Conservation (phyloP, 2,797 vertebrate species). For the Spatula versicolor region DNA sequence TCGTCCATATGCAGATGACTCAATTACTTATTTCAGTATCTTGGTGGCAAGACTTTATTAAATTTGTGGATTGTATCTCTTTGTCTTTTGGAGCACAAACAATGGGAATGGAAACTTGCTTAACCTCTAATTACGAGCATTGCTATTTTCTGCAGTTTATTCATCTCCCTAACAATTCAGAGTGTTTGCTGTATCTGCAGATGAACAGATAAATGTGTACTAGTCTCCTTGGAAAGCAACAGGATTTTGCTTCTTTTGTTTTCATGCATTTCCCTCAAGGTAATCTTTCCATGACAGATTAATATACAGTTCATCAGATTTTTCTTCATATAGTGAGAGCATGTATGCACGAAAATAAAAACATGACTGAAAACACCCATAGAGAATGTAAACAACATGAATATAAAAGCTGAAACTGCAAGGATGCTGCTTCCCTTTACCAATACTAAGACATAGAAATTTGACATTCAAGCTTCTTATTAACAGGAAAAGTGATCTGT, state of each 20-base stretch:
- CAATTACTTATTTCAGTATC: background rate
- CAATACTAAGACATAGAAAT: background rate
- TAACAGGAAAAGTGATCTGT: background rate
- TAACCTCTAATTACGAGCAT: background rate
- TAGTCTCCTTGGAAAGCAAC: background rate
- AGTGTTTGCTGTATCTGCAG: background rate
- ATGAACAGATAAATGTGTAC: background rate
- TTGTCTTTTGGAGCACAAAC: constrained; percentile 3
- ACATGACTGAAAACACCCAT: accelerated
- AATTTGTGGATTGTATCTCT: background rate
- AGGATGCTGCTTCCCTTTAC: background rate
- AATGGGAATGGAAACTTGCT: constrained; percentile 13
- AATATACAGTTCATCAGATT: background rate
- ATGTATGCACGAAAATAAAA: background rate
- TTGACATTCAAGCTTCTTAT: background rate
- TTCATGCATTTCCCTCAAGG: background rate
- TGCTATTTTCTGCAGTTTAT: background rate
- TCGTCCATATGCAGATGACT: background rate
- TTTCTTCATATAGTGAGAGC: background rate
- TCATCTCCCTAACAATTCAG: background rate
- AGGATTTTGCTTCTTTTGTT: background rate
- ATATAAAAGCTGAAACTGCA: background rate
- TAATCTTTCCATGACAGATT: background rate
- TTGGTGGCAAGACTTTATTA: background rate
- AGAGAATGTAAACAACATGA: background rate